Evolutionary conservation across 2,113 vertebrate species (phyloP).

Genomic region (Pogona vitticeps): DNA sequence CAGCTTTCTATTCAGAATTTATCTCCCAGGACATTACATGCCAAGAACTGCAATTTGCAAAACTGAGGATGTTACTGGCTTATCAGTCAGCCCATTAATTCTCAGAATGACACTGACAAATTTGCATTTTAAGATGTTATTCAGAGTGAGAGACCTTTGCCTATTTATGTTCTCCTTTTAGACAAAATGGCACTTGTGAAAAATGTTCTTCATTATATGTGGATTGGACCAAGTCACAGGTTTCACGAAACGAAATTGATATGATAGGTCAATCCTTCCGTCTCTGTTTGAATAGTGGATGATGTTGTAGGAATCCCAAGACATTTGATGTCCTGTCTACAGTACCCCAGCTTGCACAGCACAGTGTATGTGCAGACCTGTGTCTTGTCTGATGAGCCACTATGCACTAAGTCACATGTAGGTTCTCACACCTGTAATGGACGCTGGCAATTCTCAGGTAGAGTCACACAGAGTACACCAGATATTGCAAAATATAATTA

Average conservation of each 20-base stretch:
- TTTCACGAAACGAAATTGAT: conserved; percentile 1
- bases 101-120: background rate
- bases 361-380: background rate
- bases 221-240: background rate
- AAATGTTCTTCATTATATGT: conserved; percentile 20
- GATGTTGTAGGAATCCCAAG: background rate
- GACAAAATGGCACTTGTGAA: conserved; percentile 14
- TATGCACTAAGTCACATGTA: background rate
- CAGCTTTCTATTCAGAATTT: background rate
- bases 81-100: conserved; percentile 27
- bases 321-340: background rate
- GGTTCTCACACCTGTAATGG: background rate
- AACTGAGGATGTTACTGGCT: conserved; percentile 1
- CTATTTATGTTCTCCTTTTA: conserved; percentile 29
- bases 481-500: background rate
- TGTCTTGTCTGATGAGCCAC: background rate
- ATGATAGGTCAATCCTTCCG: background rate
- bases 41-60: conserved; percentile 14
- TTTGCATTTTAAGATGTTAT: conserved; percentile 28
- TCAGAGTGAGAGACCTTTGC: conserved; percentile 2
- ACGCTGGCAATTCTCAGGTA: background rate
- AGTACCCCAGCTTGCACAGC: background rate
- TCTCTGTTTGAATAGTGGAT: background rate
- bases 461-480: background rate
- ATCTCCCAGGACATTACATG: background rate